These are phyloP conservation scores for Lysandra bellargus DNA, from an alignment of 2,888 invertebrate genomes.

Conservation along the genomic window DNA sequence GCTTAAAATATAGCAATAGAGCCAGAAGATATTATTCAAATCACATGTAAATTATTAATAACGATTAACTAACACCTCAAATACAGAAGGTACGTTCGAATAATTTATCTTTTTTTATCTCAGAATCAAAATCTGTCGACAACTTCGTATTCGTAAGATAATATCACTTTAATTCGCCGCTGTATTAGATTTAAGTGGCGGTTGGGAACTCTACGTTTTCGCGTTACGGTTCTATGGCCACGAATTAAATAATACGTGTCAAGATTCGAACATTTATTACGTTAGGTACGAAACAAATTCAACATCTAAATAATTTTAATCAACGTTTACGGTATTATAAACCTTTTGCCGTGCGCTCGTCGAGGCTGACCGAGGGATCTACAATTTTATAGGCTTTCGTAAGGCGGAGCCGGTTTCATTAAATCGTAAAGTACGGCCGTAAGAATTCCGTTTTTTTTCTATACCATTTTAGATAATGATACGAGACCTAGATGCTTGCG, in stretches of 20 bases:
- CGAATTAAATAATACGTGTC: constrained; percentile 20
- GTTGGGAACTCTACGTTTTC: background rate
- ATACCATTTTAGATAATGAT: constrained; percentile 30
- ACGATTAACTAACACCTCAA: constrained; percentile 2
- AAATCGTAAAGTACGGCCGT: constrained; percentile 29
- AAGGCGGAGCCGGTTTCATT: constrained; percentile 30
- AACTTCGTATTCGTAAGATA: constrained; percentile 19
- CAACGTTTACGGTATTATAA: constrained; percentile 23
- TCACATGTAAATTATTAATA: background rate
- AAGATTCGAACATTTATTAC: background rate
- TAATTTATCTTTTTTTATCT: constrained; percentile 8
- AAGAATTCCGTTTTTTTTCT: constrained; percentile 30
- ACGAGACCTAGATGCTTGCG: constrained; percentile 28
- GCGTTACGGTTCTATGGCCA: constrained; percentile 13
- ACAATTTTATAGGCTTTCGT: constrained; percentile 32
- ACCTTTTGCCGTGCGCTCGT: constrained; percentile 3
- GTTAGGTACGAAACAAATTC: constrained; percentile 16
- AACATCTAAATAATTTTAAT: constrained; percentile 11
- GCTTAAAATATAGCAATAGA: background rate
- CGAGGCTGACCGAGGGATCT: constrained; percentile 22
- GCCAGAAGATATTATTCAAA: background rate
- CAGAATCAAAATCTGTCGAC: constrained; percentile 28
- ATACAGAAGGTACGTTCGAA: background rate
- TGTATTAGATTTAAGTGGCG: constrained; percentile 21
- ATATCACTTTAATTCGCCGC: constrained; percentile 23